Evolutionary conservation across 2,888 invertebrate species (phyloP).

Genomic region (Callimorpha dominula): DNA sequence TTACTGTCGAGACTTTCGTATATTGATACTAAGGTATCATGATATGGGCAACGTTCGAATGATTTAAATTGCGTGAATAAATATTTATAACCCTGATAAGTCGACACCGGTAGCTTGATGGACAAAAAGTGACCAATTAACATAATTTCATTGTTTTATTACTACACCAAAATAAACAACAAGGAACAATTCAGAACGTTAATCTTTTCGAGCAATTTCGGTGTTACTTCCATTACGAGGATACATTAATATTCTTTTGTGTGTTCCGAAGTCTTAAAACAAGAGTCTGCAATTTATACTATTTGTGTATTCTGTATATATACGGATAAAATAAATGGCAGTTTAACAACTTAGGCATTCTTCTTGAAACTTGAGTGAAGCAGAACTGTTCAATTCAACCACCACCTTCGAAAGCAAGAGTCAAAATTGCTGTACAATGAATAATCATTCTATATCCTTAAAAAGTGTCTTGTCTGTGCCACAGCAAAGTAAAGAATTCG

Average conservation of each 20-base stretch:
- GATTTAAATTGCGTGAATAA: constrained; percentile 36
- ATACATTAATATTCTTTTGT: neutral
- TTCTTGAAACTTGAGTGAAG: too few species aligned
- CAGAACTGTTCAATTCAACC: too few species aligned
- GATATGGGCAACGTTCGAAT: constrained; percentile 28
- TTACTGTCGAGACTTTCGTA: constrained; percentile 65
- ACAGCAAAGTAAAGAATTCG: too few species aligned
- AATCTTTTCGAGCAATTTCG: neutral
- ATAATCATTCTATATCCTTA: too few species aligned
- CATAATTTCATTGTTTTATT: constrained; percentile 21
- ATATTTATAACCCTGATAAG: constrained; percentile 37
- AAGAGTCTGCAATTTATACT: too few species aligned
- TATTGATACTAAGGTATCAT: constrained; percentile 50
- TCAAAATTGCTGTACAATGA: too few species aligned
- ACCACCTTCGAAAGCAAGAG: too few species aligned
- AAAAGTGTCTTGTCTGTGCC: too few species aligned
- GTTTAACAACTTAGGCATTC: too few species aligned
- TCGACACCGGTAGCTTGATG: constrained; percentile 28
- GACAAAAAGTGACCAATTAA: constrained; percentile 35
- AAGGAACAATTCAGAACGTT: neutral
- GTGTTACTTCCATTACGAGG: neutral
- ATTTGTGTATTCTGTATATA: too few species aligned
- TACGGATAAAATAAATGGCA: too few species aligned
- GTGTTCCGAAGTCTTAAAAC: neutral
- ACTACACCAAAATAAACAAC: neutral